Base-by-base conservation (phyloP, 2,888 invertebrate species). In the Amiota minor region DNA sequence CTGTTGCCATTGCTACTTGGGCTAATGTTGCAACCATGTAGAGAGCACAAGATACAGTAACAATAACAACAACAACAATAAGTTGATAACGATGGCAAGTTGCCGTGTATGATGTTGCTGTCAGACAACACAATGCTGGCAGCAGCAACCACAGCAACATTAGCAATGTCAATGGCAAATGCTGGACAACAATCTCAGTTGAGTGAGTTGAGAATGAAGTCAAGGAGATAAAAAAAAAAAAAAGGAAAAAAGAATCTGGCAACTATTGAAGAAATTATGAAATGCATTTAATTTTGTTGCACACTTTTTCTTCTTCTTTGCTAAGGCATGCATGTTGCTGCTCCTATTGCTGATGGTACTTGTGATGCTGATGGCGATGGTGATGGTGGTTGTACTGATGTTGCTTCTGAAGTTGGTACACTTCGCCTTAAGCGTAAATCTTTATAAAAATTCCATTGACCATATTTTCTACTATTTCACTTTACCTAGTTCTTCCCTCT, bases 361-460 rank as follows among this genome's bases (percentile, higher is more conserved):
- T n/a, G 62, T 23, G 23, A 23, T 6, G 14, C 16, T 53, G 53
- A 53, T 16, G 47, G n/a, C 50, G 67, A 18, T 46, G 50, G 1
- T 67, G 6, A 47, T 50, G 67, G 16, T 14, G 20, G 12, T n/a
- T 35, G 53, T 35, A 64, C 16, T 55, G 77, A 6, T 35, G 35
- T 35, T 35, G 4, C 35, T 35, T 8, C 6, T 35, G 35, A 35
- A 35, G 35, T 35, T 35, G 35, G 35, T 35, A 8, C 35, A 35
- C 35, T 35, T 35, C 69, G 71, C 75, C 81, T 75, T 80, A 35
- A 35, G 69, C 55, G 72, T 79, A 84, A 83, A 59, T 35, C 83
- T 83, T 84, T 83, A 84, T 83, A 84, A 83, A 83, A 83, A 83
- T 83, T 84, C 83, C 84, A 83, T 79, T 83, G 83, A 82, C 83